Evolutionary conservation across 2,888 invertebrate species (phyloP).

Genomic region (Drosophila testacea): DNA sequence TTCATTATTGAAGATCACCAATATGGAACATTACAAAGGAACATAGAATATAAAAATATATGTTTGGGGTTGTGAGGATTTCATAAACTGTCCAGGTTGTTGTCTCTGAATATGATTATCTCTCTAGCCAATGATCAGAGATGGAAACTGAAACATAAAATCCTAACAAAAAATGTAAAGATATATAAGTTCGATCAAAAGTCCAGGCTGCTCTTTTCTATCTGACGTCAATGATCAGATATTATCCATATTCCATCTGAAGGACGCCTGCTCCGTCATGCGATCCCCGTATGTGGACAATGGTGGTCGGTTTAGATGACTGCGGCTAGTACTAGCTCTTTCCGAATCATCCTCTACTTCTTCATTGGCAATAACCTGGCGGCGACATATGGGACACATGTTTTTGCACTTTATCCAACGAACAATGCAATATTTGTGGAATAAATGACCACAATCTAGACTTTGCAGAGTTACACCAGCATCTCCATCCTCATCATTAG

Average conservation of each 20-base stretch:
- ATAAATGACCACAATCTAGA: slow-evolving; percentile 29
- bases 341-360: neutral
- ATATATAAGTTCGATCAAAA: neutral
- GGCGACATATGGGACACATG: slow-evolving; percentile 31
- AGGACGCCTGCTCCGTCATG: neutral
- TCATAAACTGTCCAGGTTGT: too few relatives aligned
- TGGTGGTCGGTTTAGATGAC: slow-evolving; percentile 24
- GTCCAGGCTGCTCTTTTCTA: neutral
- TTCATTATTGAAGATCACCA: neutral
- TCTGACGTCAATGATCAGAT: neutral
- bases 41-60: slow-evolving; percentile 2
- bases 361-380: neutral
- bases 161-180: neutral
- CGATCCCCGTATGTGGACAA: slow-evolving; percentile 28
- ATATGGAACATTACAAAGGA: neutral
- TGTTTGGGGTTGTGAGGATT: neutral
- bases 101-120: neutral
- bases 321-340: neutral
- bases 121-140: neutral
- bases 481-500: neutral
- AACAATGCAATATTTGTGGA: slow-evolving; percentile 32
- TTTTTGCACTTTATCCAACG: slow-evolving; percentile 32
- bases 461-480: neutral
- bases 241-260: neutral
- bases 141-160: neutral